These are phyloP conservation scores for Pyrrhia umbra DNA, from an alignment of 2,888 invertebrate species.

Conservation along the genomic window DNA sequence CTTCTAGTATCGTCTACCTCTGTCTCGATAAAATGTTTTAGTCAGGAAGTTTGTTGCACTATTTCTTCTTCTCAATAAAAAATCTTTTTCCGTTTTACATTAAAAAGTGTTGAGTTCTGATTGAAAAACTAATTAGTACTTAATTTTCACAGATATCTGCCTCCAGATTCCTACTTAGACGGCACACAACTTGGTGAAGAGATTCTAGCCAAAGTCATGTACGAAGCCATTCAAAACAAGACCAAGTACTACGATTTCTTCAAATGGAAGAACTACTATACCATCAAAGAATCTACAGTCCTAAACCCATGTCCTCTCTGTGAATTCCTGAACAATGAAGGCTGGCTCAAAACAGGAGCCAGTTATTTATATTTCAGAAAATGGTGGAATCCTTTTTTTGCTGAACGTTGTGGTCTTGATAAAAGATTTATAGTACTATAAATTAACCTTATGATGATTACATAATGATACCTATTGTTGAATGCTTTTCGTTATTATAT, in stretches of 20 bases:
- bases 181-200: constrained; percentile 64
- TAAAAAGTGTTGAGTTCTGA: too few species aligned
- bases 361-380: constrained; percentile 69
- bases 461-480: not conserved
- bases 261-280: constrained; percentile 78
- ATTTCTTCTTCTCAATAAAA: too few species aligned
- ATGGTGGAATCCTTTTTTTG: constrained; percentile 79
- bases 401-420: constrained; percentile 57
- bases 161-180: constrained; percentile 75
- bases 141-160: constrained; percentile 70
- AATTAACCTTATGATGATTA: not conserved
- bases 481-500: not conserved
- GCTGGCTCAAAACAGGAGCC: constrained; percentile 63
- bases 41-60: too few species aligned
- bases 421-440: constrained; percentile 1
- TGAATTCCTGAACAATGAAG: constrained; percentile 69
- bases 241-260: constrained; percentile 75
- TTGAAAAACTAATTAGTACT: not conserved
- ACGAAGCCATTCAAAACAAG: constrained; percentile 67
- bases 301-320: constrained; percentile 77
- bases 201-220: constrained; percentile 70
- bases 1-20: too few species aligned
- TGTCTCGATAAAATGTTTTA: too few species aligned
- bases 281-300: constrained; percentile 61
- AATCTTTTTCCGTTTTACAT: too few species aligned